Evolutionary conservation across 2,888 invertebrate genomes (phyloP), one percentile per base, ranked within the genome.

Genomic region (Pocota personata): DNA sequence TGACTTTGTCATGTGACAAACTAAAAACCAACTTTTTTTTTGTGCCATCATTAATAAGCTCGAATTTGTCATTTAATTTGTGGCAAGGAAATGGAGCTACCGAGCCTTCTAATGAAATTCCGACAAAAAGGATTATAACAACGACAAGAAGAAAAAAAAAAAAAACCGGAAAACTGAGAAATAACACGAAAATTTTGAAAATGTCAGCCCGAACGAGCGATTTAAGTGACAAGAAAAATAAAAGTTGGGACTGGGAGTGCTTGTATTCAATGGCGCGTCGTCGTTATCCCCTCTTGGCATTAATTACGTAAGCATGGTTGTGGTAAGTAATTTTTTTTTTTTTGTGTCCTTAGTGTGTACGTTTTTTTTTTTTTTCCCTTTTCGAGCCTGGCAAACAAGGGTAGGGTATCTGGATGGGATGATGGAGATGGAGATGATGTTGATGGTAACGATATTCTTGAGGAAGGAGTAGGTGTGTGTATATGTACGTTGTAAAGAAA

Each of bases 231-330:
- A 50, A 58, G 60, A 67, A 52, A 64, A 40, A 64, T 43, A 32
- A 48, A 58, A 60, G 40, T 52, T 35, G 35, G n/a, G n/a, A 24
- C 14, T 52, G 62, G 62, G 37, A 43, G 62, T 62, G 52, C 62
- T 73, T 48, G 32, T 43, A 40, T 58, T 57, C 46, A 66, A 27
- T 57, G 66, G 35, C 27, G 16, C 48, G 35, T 48, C 60, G 57
- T 75, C 27, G 43, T 75, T 30, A 32, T 67, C 12, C 37, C 43
- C 73, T 79, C 58, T 84, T 86, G 71, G 82, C 82, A 77, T 82
- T 86, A 86, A 86, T 86, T 82, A 86, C 82, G 58, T 80, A 72
- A 82, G 76, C 76, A 71, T 71, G 50, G 46, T 62, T 86, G 55
- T 77, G 84, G 72, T 64, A 43, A 64, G 62, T 6, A 27, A 21